Base-by-base conservation (phyloP, 2,113 vertebrate genomes). In the Corythaixoides concolor region DNA sequence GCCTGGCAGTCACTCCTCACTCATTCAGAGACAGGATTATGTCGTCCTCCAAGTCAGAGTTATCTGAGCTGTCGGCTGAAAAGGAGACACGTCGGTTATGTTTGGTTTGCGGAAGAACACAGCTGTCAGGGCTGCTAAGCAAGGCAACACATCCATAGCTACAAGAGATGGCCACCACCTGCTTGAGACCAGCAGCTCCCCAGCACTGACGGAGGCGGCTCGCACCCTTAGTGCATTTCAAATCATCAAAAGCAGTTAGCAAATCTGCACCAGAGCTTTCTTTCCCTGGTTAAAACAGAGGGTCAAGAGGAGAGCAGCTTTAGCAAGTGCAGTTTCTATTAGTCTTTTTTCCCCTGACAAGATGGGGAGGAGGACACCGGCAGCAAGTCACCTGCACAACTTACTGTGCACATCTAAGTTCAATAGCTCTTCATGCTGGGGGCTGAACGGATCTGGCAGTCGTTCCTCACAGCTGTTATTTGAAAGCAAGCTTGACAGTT, bases 11-110 rank as follows among this genome's bases (percentile, higher is more conserved):
- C 27, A 6, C 73, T 84, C 74, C 90, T 98, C 98, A 98, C 93
- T 98, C 98, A 5, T 98, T 98, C 96, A 98, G 97, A 89, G 99
- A 99, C 90, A 99, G 98, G 96, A 99, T 99, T 97, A 99, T 99
- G 98, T 99, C 99, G 67, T 99, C 99, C 98, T 99, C 99, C 96
- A 99, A 97, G 98, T 99, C 99, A 2, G 99, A 99, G 98, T 99
- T 99, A 97, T 99, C 99, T 0, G 99, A 99, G 98, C 99, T 99
- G 98, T 99, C 99, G 28, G 99, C 99, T 99, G 97, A 73, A 97
- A 98, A 87, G 95, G 95, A 87, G 77, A 97, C 90, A 97, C 23
- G 6, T 17, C 26, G 80, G 95, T 98, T 90, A 96, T 3, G 52
- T 76, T 33, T 63, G 89, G 55, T 53, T 45, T 73, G 70, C 37